Base-by-base conservation (phyloP, 2,888 invertebrate species). In the Torymus texanus region DNA sequence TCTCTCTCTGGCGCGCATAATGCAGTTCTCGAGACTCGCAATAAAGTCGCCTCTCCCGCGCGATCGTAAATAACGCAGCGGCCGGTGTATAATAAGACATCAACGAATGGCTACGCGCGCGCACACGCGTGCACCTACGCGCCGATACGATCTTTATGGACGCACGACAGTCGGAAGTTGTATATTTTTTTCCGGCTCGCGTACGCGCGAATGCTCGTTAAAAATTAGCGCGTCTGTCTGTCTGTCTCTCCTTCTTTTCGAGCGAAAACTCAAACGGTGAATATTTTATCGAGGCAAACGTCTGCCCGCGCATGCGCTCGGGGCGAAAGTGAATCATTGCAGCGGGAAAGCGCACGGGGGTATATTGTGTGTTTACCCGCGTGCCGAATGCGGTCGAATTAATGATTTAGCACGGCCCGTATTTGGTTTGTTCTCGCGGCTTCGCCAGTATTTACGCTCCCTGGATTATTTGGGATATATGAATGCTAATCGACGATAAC, bases 81-180 rank as follows among this genome's bases (percentile, higher is more conserved):
- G 41, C 74, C 59, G 68, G 75, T 66, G 84, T 85, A 85, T 87
- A 88, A 88, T 86, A 86, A 88, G 88, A 88, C 87, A 87, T 87
- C 88, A 87, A 84, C 87, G 85, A 84, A 84, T 83, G 83, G 82
- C 84, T 84, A 82, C 78, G 84, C 84, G 85, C 85, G 86, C 85
- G 85, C 85, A 85, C 85, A 84, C 85, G 85, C 86, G 86, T 85
- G 84, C 86, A 87, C 87, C 87, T 86, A 86, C 86, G 85, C 85
- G 80, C 81, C 50, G 88, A 88, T 87, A 86, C 84, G 81, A 88
- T 88, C 88, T 87, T 87, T 85, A 86, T 85, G 84, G 82, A 84
- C 85, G 83, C 83, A 71, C 72, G 85, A 86, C 85, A 84, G 85
- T 87, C 85, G 87, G 86, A 87, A 87, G 86, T 87, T 85, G 83